These are phyloP conservation scores for Mus pahari DNA, from an alignment of 2,113 vertebrate genomes.

Conservation along the genomic window DNA sequence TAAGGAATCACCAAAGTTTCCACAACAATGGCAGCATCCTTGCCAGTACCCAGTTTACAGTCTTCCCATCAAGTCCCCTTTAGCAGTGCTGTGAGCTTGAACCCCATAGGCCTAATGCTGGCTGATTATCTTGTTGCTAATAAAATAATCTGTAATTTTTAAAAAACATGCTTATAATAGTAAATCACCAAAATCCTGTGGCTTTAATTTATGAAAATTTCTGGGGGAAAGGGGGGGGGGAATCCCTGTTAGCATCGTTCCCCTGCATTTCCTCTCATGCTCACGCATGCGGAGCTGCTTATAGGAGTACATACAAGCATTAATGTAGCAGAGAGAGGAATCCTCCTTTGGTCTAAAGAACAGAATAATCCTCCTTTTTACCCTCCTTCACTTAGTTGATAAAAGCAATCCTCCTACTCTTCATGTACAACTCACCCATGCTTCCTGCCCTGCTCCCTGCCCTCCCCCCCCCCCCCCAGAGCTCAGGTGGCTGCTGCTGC, in stretches of 20 bases:
- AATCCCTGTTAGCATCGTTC: background rate
- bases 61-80: background rate
- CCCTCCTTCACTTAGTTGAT: background rate
- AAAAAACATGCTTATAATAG: background rate
- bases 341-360: background rate
- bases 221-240: background rate
- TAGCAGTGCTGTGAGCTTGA: background rate
- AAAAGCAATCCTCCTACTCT: background rate
- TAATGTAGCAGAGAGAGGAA: background rate
- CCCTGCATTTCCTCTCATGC: background rate
- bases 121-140: background rate
- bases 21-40: background rate
- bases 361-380: background rate
- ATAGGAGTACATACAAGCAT: background rate
- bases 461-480: background rate
- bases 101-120: background rate
- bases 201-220: background rate
- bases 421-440: background rate
- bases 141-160: conserved; percentile 5
- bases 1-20: background rate
- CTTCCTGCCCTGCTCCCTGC: background rate
- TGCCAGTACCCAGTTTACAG: background rate
- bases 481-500: background rate
- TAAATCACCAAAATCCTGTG: background rate
- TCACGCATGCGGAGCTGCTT: background rate